These are phyloP conservation scores for Trachemys scripta DNA, from an alignment of 2,113 vertebrate species.

Conservation along the genomic window DNA sequence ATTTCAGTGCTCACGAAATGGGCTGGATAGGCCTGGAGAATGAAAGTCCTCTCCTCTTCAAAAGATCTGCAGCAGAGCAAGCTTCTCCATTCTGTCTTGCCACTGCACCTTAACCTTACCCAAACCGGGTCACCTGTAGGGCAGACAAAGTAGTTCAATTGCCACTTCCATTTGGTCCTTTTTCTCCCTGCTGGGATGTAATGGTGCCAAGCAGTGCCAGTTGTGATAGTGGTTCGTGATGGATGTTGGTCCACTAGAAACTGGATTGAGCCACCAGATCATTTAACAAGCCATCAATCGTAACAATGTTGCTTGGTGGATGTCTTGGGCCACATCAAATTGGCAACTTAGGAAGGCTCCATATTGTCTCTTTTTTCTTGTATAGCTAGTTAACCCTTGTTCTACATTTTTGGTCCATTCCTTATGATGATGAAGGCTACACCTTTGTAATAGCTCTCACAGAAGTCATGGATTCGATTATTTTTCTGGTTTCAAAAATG, in stretches of 20 bases:
- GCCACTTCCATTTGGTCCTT: accelerated
- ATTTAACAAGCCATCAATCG: neutral
- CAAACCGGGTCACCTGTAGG: neutral
- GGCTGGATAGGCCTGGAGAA: neutral
- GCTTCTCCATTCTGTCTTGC: accelerated
- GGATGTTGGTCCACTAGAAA: accelerated
- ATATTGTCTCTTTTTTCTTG: neutral
- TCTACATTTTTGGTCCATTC: constrained; percentile 40
- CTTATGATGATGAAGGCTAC: constrained; percentile 12
- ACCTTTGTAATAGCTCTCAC: constrained; percentile 25
- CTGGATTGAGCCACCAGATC: neutral
- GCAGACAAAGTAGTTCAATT: neutral
- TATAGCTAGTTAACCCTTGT: neutral
- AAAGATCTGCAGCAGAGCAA: neutral
- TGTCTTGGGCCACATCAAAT: accelerated
- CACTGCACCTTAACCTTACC: accelerated
- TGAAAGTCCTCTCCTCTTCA: neutral
- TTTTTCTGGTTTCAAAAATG: constrained; percentile 55
- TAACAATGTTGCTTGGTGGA: accelerated
- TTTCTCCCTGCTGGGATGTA: neutral
- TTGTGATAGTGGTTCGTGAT: neutral
- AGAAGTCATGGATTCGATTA: constrained; percentile 1
- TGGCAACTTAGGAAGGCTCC: neutral
- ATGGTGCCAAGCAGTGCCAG: accelerated
- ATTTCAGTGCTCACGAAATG: neutral